Base-by-base conservation (phyloP, 2,113 vertebrate genomes). In the Syngnathus scovelli region DNA sequence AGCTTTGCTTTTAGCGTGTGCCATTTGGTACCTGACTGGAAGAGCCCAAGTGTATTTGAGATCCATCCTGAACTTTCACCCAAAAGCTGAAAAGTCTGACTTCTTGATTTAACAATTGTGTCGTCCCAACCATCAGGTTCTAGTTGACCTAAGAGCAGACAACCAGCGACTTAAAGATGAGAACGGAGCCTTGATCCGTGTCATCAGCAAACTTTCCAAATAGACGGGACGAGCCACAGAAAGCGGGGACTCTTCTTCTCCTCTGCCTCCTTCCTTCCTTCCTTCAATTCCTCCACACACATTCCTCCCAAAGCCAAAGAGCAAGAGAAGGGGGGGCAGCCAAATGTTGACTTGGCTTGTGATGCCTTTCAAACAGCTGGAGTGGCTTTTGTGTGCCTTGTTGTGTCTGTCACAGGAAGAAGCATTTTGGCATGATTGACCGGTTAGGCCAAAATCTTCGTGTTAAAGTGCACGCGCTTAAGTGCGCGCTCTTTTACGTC, bases 191-290 rank as follows among this genome's bases (percentile, higher is more conserved):
- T 93, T 99, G 81, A 98, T 99, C 89, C 89, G 97, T 81, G 96
- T 99, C 88, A 99, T 99, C 92, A 98, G 96, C 92, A 99, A 99
- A 87, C 93, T 99, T 80, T 99, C 97, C 85, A 99, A 99, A 87
- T 99, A 98, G 90, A 38, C 51, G 49, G 69, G 80, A 68, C 79
- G 74, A 77, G 37, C 74, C 70, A 66, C 23, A 68, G 80, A 70
- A 66, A 76, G 67, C 84, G 85, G 87, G 86, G 83, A 86, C 68
- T 69, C 64, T 70, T 43, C 61, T 36, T 21, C 21, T 27, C 7
- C 43, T 49, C 46, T 38, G 48, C 43, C 36, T 61, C 60, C 63
- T 33, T 41, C 73, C 54, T 49, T 43, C 49, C 33, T 1, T 33
- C 51, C 9, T 9, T 10, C 61, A 61, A 64, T 64, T 76, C 63